A percentile compares a stretch with the other conserved stretches of the same genome.
These are phyloP conservation scores for Psophia crepitans DNA, from an alignment of 2,113 vertebrate genomes.

Conservation along the genomic window DNA sequence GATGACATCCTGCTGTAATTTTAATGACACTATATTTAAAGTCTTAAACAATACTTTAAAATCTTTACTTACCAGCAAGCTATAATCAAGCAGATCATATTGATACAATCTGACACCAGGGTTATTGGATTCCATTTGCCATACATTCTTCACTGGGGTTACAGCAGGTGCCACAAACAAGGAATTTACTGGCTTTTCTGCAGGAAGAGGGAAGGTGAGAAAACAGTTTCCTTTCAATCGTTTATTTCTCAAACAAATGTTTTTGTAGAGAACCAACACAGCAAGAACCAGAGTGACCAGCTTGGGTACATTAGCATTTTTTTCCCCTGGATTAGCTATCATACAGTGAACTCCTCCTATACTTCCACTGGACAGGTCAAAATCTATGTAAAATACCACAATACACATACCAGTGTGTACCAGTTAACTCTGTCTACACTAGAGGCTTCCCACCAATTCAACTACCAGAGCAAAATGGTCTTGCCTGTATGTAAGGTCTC, in stretches of 20 bases:
- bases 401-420: too few relatives aligned
- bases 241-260: not conserved
- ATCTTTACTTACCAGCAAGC: conserved; percentile 79
- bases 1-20: not conserved
- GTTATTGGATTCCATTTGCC: conserved; percentile 85
- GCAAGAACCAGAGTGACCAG: not conserved
- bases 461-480: not conserved
- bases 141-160: conserved; percentile 82
- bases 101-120: conserved; percentile 87
- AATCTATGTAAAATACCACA: not conserved
- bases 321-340: not conserved
- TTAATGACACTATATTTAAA: not conserved
- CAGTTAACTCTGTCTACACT: not conserved
- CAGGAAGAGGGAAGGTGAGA: not conserved
- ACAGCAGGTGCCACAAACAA: conserved; percentile 92
- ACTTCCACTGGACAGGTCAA: not conserved
- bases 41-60: not conserved
- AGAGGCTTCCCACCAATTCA: not conserved
- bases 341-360: not conserved
- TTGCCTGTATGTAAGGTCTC: not conserved
- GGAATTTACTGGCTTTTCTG: conserved; percentile 85
- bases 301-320: not conserved
- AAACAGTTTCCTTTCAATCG: not conserved
- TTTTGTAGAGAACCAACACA: not conserved
- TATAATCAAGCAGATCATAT: conserved; percentile 77